These are phyloP conservation scores for Pseudois nayaur DNA, from an alignment of 2,113 vertebrate species.

Conservation along the genomic window DNA sequence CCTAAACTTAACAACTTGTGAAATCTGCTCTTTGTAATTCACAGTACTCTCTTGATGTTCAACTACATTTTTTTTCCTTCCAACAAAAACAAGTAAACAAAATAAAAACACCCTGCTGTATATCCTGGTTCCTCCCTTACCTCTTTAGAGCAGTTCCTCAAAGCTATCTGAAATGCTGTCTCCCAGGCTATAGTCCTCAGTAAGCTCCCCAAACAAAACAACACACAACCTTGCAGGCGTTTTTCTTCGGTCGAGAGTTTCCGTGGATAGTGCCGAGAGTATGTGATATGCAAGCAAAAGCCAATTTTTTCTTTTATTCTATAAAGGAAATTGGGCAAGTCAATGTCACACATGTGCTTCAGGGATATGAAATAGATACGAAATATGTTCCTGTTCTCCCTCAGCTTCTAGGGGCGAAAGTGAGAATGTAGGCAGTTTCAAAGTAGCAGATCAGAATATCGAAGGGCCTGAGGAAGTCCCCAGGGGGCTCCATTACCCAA, in stretches of 20 bases:
- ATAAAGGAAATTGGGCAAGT: neutral
- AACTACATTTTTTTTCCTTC: neutral
- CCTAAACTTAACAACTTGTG: neutral
- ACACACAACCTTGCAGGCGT: neutral
- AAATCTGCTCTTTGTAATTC: neutral
- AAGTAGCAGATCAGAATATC: neutral
- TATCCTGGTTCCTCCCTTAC: neutral
- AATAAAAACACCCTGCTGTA: neutral
- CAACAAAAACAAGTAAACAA: neutral
- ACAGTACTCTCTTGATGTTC: neutral
- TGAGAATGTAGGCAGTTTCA: neutral
- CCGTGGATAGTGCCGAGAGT: neutral
- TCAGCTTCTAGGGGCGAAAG: neutral
- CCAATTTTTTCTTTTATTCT: neutral
- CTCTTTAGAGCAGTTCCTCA: neutral
- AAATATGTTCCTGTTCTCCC: neutral
- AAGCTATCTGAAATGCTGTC: neutral
- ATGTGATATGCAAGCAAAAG: neutral
- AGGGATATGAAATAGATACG: neutral
- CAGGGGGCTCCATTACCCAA: neutral
- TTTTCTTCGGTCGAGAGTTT: neutral
- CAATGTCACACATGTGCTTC: neutral
- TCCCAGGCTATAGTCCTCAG: neutral
- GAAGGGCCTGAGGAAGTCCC: neutral
- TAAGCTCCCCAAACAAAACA: neutral